Evolutionary conservation across 2,113 vertebrate species (phyloP), one percentile per base, ranked within the genome.

Genomic region (Oncorhynchus gorbuscha): DNA sequence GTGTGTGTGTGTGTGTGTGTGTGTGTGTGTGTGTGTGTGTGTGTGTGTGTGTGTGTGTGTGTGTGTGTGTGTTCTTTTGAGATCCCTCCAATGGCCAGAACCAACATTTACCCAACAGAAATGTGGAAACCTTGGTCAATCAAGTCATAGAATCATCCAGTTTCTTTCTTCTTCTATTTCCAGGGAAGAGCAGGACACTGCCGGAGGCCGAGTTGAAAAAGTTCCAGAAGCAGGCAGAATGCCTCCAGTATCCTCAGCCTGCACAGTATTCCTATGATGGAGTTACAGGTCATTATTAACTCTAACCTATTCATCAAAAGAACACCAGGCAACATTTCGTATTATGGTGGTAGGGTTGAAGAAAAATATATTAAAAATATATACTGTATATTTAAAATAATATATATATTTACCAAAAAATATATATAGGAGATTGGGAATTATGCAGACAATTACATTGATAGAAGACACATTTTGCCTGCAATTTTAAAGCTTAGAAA

Each of bases 211-310:
- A 45, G 16, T 7, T 70, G 32, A 18, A 70, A 8, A 4, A 3
- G 20, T n/a, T 48, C 18, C 24, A n/a, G 39, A 48, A 48, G 39
- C 68, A 70, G 14, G 68, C 68, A 3, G 35, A 70, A 45, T 70
- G 68, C n/a, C 39, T 70, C 11, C 32, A 70, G 68, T 70, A 30
- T 22, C 32, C 32, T 11, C 68, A 48, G 68, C 68, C 68, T 13
- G 28, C 66, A 68, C 68, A 45, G 68, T 70, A 16, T n/a, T 16
- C 39, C 39, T 70, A 70, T 2, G 68, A 70, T 48, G 35, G 68
- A 70, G 68, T 70, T 3, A 45, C 68, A 69, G 67, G 67, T 39
- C 7, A 66, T 26, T 13, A 55, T 55, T 39, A 16, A 32, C 13
- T 14, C 14, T 30, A 18, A 32, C 30, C 28, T 8, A 69, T 7